A percentile compares a stretch with the other conserved stretches of the same genome.
phyloP scores from a whole-genome alignment of 1,140 invertebrate genomes.

The Ridgeia piscesae region DNA sequence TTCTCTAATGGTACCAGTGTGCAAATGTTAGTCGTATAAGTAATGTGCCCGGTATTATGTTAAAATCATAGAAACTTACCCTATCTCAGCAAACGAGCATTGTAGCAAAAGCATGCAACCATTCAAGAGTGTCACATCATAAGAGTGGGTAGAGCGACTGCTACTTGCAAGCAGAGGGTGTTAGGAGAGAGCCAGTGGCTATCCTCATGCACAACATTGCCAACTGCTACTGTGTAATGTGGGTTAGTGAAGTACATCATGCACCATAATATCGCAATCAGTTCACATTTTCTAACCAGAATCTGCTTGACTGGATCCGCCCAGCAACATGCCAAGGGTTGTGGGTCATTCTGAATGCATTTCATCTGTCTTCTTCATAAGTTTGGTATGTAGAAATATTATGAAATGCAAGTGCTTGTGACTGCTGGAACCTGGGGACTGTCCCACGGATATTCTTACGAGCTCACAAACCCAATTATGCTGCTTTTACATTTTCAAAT shows the following conservation, averaged over 20 bases:
- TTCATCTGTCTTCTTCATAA: too few species aligned
- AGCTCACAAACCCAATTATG: too few species aligned
- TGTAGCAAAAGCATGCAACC: neutral
- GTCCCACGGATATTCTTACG: too few species aligned
- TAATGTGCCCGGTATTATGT: neutral
- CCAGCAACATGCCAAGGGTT: too few species aligned
- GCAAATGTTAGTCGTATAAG: neutral
- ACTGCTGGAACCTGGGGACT: too few species aligned
- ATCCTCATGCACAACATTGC: neutral
- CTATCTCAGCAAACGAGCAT: neutral
- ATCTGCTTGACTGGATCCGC: too few species aligned
- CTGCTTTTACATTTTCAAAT: too few species aligned
- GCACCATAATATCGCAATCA: neutral
- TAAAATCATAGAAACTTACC: neutral
- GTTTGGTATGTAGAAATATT: too few species aligned
- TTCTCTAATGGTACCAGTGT: neutral
- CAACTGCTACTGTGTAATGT: neutral
- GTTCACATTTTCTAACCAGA: too few species aligned
- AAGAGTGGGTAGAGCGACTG: neutral
- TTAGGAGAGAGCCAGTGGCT: neutral
- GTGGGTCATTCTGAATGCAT: too few species aligned
- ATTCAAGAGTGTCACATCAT: neutral
- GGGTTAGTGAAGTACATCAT: neutral
- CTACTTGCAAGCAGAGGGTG: neutral
- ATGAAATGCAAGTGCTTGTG: too few species aligned